These are phyloP conservation scores for Meleagris gallopavo DNA, from an alignment of 2,113 vertebrate species.

Conservation along the genomic window DNA sequence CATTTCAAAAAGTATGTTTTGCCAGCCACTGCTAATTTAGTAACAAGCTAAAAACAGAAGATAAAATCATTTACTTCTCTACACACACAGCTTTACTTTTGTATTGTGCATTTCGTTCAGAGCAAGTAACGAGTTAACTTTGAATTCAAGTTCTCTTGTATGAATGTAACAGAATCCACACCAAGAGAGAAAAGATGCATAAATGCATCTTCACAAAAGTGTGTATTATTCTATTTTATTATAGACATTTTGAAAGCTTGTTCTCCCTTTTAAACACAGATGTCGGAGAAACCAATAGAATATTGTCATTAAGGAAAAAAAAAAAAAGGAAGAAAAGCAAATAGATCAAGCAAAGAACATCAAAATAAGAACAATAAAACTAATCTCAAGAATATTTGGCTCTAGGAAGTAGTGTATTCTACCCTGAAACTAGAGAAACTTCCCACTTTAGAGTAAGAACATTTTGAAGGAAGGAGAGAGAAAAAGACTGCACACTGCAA, in stretches of 20 bases:
- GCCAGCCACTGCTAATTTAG: background rate
- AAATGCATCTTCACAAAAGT: background rate
- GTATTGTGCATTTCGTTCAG: background rate
- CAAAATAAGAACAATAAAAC: background rate
- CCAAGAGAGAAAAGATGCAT: accelerated
- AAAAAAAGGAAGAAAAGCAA: background rate
- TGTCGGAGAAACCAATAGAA: background rate
- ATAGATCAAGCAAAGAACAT: background rate
- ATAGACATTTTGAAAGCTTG: background rate
- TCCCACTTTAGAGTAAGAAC: background rate
- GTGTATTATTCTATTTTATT: background rate
- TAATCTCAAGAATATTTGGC: slow-evolving; percentile 21
- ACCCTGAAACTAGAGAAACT: background rate
- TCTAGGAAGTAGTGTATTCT: slow-evolving; percentile 20
- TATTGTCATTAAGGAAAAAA: background rate
- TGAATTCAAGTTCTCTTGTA: background rate
- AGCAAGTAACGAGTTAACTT: background rate
- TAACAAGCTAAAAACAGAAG: background rate
- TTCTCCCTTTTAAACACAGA: background rate
- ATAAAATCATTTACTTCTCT: background rate
- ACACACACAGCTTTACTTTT: background rate
- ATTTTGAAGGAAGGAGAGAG: background rate
- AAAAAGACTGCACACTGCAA: background rate
- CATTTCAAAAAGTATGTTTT: background rate
- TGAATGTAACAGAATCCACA: background rate